Evolutionary conservation across 2,888 invertebrate species (phyloP).

Genomic region (Panorpa germanica): DNA sequence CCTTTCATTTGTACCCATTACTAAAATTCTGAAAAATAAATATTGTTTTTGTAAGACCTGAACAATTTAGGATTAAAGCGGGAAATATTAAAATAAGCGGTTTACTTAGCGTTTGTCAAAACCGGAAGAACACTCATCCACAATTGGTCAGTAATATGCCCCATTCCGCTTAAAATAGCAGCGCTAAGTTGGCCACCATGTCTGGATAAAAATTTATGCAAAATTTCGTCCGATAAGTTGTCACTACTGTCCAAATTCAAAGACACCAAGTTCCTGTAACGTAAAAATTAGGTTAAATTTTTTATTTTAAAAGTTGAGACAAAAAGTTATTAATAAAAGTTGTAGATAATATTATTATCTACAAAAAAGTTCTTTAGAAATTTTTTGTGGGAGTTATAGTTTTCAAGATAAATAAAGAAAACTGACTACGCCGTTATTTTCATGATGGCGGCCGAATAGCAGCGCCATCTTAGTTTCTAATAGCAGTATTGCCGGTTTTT

Average conservation of each 20-base stretch:
- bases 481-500: not conserved
- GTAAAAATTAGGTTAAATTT: slow-evolving; percentile 20
- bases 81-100: slow-evolving; percentile 9
- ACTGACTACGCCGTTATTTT: not conserved
- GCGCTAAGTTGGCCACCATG: slow-evolving; percentile 82
- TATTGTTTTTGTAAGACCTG: no score
- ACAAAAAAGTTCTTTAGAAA: no score
- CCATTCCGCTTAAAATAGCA: slow-evolving; percentile 82
- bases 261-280: slow-evolving; percentile 50
- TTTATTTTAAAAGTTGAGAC: no score
- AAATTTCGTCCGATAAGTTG: slow-evolving; percentile 80
- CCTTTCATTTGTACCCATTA: slow-evolving; percentile 94
- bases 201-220: slow-evolving; percentile 79
- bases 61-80: no score
- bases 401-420: no score
- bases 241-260: slow-evolving; percentile 91
- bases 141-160: slow-evolving; percentile 93
- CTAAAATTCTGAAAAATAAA: slow-evolving; percentile 55
- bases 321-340: no score
- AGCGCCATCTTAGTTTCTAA: not conserved
- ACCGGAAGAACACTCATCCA: slow-evolving; percentile 93
- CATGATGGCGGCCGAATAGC: not conserved
- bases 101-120: slow-evolving; percentile 77
- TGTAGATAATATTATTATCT: no score
- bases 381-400: not conserved